phyloP scores from a whole-genome alignment of 2,113 vertebrate genomes.

The Acrocephalus arundinaceus region DNA sequence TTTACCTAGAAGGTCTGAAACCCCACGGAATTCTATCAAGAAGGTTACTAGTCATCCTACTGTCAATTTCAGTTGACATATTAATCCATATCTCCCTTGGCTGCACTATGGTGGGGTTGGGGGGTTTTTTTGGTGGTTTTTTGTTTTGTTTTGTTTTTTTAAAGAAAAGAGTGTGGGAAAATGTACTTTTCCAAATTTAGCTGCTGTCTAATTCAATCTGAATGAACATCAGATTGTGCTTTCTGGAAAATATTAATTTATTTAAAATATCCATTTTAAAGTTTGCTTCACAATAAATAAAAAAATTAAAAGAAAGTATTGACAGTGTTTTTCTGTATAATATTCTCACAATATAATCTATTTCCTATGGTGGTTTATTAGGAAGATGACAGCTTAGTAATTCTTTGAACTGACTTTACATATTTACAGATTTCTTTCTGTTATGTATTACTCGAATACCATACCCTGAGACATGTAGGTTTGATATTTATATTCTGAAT shows the following conservation, averaged over 20 bases:
- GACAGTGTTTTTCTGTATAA: neutral
- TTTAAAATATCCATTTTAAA: neutral
- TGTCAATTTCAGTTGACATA: constrained; percentile 73
- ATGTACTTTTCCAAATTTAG: neutral
- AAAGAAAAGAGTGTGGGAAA: constrained; percentile 45
- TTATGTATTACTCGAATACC: neutral
- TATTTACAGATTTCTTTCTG: neutral
- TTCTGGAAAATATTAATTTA: neutral
- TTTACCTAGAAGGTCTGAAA: constrained; percentile 47
- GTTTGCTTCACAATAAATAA: neutral
- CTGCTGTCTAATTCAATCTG: neutral
- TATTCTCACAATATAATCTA: neutral
- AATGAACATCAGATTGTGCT: neutral
- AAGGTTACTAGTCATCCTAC: constrained; percentile 46
- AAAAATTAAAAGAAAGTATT: neutral
- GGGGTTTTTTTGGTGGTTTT: neutral
- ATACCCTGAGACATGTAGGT: neutral
- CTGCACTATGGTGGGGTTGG: neutral
- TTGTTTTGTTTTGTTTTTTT: neutral
- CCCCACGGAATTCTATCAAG: constrained; percentile 52
- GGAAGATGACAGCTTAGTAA: neutral
- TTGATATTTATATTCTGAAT: neutral
- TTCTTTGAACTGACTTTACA: neutral
- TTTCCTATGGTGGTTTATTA: neutral
- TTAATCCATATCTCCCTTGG: constrained; percentile 70